Base-by-base conservation (phyloP, 2,888 invertebrate species). In the Cremastinae sp. region DNA sequence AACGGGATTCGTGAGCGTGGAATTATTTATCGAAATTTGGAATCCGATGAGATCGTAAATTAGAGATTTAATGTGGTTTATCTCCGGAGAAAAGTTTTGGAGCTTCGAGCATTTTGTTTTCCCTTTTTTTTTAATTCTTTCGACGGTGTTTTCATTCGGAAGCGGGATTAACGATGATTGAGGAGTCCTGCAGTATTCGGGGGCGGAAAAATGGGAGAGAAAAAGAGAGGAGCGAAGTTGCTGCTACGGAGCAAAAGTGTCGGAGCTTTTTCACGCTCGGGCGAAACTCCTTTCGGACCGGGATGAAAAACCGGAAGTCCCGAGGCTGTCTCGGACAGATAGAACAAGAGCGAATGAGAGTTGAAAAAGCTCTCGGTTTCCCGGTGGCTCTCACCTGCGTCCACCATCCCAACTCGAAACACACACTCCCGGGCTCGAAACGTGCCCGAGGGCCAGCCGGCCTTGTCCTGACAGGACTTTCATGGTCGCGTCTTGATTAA, bases 401-500 rank as follows among this genome's bases (percentile, higher is more conserved):
- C 5, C 28, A 28, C 28, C 5, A 28, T 28, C 28, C n/a, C 1
- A 9, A 9, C 41, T n/a, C 41, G 41, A 41, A 12, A 41, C 10
- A 41, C 41, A 41, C 10, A 41, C 41, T 41, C 41, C n/a, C 41
- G 8, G 12, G 41, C 41, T 12, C 41, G 12, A 41, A 36, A 28
- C 28, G 5, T 28, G 28, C 28, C 28, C 2, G 28, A 28, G 28
- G 28, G 28, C 28, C 2, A 28, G 28, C 45, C 9, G 49, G 59
- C 38, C 51, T 72, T 68, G 62, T 45, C 65, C 54, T 61, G 74
- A 75, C 81, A 83, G 82, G 75, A 81, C 81, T 82, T 83, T 83
- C 80, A 76, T 75, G 54, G 80, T 82, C 83, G 79, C 80, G 82
- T 84, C 86, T 87, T 87, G 86, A 87, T 87, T 86, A 86, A 86